Evolutionary conservation across 2,797 vertebrate genomes (phyloP), one percentile per base, ranked within the genome.

Genomic region (Tangara arthus): DNA sequence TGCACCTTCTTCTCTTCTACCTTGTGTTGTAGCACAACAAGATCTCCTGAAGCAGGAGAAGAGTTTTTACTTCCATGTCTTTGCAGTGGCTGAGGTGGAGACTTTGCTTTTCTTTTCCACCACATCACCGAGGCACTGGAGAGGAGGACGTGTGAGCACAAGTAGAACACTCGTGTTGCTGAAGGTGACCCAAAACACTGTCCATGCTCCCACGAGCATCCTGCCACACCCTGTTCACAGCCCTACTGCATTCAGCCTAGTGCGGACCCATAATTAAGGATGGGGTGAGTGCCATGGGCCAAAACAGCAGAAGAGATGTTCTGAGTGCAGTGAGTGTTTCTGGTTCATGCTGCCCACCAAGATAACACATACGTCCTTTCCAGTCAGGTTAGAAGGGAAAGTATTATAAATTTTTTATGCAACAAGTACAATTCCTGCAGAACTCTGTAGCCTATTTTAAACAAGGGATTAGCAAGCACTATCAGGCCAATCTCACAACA

Each of bases 191-290:
- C 46, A 35, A 84, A 82, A 35, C 32, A 32, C 61, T 57, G 24
- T 21, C 27, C 39, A 19, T 61, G 18, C 26, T 71, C 53, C 17
- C 55, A 9, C 0, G 0, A 17, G 46, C n/a, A 37, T 41, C 69
- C 19, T 41, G 37, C 28, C 4, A 6, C 0, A 0, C 18, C 1
- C 35, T 68, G 7, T 21, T 84, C 66, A 69, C 46, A 81, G 1
- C 27, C 32, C 11, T 32, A 2, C 15, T 30, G 78, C 8, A 57
- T 75, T 70, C 56, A 84, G 44, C 21, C 15, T 21, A 4, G 0
- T 8, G 4, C 39, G 47, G 28, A 66, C 21, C 21, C 1, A 0
- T 55, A 52, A 69, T 12, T 70, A 69, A 52, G 1, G 8, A 68
- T 6, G 9, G 11, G 11, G 18, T 34, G 39, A 55, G 18, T 34